Evolutionary conservation across 2,113 vertebrate genomes (phyloP).

Genomic region (Catharus fuscescens): DNA sequence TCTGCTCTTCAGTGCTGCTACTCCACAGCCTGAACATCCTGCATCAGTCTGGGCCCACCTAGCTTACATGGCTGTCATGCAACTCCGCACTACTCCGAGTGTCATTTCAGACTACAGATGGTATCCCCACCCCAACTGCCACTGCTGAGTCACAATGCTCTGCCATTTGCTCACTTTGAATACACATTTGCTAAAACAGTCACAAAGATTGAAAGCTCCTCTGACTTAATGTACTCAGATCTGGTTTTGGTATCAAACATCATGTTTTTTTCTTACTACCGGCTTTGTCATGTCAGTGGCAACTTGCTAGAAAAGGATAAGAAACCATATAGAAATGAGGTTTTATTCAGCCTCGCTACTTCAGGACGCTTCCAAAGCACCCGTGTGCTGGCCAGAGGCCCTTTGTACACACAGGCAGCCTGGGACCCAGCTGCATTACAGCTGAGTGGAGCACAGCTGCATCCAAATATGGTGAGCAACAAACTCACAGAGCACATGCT

Average conservation of each 20-base stretch:
- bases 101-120: conserved; percentile 55
- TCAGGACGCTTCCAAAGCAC: not conserved
- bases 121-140: conserved; percentile 41
- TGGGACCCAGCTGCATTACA: not conserved
- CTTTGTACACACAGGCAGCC: not conserved
- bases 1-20: conserved; percentile 12
- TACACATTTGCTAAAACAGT: not conserved
- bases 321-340: not conserved
- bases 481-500: not conserved
- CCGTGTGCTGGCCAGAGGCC: not conserved
- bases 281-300: not conserved
- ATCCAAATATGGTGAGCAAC: rapidly evolving
- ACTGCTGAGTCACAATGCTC: conserved; percentile 50
- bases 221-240: conserved; percentile 23
- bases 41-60: not conserved
- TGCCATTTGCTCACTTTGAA: conserved; percentile 24
- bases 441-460: not conserved
- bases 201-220: not conserved
- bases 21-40: not conserved
- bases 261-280: not conserved
- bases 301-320: not conserved
- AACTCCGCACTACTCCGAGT: not conserved
- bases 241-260: not conserved
- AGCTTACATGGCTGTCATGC: not conserved
- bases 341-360: not conserved